Conservation (phyloP, 1,140 invertebrate genomes). For the Helicoverpa armigera region DNA sequence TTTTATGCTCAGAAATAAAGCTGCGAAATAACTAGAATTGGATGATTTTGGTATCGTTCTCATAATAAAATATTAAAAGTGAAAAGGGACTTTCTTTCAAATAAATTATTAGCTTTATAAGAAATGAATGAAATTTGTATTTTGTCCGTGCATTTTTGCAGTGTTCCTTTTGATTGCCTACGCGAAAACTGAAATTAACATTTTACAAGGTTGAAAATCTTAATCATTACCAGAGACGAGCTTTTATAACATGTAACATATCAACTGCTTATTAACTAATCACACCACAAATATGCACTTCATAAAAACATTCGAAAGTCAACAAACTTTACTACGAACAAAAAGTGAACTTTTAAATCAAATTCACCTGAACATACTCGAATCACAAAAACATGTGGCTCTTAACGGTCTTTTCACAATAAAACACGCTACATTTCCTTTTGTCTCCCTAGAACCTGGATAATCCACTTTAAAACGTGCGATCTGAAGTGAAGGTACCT, state of each 20-base stretch:
- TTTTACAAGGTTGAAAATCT: too few species aligned
- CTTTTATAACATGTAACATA: too few species aligned
- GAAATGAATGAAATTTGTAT: too few species aligned
- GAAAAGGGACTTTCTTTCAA: not conserved
- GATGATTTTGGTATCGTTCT: not conserved
- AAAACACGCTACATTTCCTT: constrained; percentile 5
- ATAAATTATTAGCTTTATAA: too few species aligned
- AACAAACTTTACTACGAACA: not conserved
- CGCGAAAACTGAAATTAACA: too few species aligned
- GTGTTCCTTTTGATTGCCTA: too few species aligned
- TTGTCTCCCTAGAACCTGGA: not conserved
- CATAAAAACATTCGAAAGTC: not conserved
- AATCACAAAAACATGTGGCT: not conserved
- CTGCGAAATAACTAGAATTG: not conserved
- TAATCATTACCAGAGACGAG: too few species aligned
- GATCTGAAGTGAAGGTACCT: constrained; percentile 1
- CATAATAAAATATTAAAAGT: too few species aligned
- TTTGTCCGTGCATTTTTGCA: too few species aligned
- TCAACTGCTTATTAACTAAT: too few species aligned
- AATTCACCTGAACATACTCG: not conserved
- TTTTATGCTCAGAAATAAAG: not conserved
- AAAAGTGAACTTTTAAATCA: not conserved
- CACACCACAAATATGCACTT: not conserved
- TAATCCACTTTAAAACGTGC: constrained; percentile 36
- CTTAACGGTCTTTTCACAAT: not conserved